Conservation (phyloP, 2,797 vertebrate species). For the Micrastur ruficollis region DNA sequence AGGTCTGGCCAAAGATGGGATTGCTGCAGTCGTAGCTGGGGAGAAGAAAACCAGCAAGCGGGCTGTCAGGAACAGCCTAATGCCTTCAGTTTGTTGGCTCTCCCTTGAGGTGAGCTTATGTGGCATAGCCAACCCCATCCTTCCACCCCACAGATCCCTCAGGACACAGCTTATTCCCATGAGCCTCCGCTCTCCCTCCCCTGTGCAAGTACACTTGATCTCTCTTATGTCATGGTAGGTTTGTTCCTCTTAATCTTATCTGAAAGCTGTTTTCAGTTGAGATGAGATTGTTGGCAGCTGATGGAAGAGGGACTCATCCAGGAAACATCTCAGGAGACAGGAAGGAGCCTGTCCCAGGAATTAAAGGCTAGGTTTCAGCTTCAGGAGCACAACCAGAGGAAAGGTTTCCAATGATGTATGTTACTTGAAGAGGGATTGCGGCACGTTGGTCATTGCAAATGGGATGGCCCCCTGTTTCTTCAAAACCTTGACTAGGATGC, state of each 20-base stretch:
- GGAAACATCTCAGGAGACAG: neutral
- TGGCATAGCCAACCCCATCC: neutral
- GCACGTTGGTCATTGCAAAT: conserved; percentile 85
- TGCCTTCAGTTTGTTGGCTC: neutral
- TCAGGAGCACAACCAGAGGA: neutral
- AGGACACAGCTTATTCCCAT: neutral
- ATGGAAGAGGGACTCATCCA: neutral
- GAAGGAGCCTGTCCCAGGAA: neutral
- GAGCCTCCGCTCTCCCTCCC: neutral
- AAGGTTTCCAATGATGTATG: neutral
- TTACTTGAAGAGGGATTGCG: conserved; percentile 82
- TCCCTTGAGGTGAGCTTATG: neutral
- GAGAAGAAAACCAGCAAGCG: neutral
- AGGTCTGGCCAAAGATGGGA: conserved; percentile 76
- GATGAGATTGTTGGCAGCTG: neutral
- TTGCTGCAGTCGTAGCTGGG: conserved; percentile 84
- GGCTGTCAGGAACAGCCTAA: neutral
- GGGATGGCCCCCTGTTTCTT: conserved; percentile 88
- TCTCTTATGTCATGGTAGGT: neutral
- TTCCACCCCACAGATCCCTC: neutral
- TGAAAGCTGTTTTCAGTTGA: neutral
- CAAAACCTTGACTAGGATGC: conserved; percentile 82
- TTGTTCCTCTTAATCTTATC: neutral
- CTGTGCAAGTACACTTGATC: neutral
- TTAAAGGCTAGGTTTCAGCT: neutral